These are phyloP conservation scores for Microplitis deprimator DNA, from an alignment of 2,888 invertebrate genomes.

Conservation along the genomic window DNA sequence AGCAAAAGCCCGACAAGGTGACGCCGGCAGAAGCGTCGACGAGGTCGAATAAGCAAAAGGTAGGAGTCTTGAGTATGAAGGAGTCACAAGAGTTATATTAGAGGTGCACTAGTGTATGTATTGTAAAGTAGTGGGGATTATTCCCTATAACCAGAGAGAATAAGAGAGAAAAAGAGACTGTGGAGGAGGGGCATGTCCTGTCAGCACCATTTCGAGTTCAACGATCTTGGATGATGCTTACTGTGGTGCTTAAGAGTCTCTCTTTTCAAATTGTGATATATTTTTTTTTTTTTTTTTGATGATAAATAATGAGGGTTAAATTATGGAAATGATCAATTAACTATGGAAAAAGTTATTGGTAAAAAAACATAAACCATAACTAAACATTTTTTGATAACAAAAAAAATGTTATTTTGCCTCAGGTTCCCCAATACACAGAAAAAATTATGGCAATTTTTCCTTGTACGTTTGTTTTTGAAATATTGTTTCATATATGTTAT, in stretches of 20 bases:
- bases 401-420: no score
- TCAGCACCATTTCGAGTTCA: constrained; percentile 67
- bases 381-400: not conserved
- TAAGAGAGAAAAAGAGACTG: constrained; percentile 46
- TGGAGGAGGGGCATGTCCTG: constrained; percentile 59
- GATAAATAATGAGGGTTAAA: not conserved
- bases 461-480: no score
- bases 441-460: no score
- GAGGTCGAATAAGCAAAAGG: constrained; percentile 35
- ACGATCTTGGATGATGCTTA: constrained; percentile 64
- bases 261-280: constrained; percentile 28
- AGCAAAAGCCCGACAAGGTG: constrained; percentile 40
- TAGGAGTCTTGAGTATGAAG: constrained; percentile 31
- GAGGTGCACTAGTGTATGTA: not conserved
- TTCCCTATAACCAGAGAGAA: constrained; percentile 47
- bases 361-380: not conserved
- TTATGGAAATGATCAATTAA: not conserved
- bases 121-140: constrained; percentile 44
- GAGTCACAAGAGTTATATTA: constrained; percentile 39
- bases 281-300: not conserved
- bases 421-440: no score
- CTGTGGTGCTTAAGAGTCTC: constrained; percentile 46
- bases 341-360: not conserved
- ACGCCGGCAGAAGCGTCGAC: constrained; percentile 43
- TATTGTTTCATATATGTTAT: no score